Percentiles rank a stretch among this genome's conserved stretches.
Conservation (phyloP, 2,113 vertebrate genomes). For the Rissa tridactyla region DNA sequence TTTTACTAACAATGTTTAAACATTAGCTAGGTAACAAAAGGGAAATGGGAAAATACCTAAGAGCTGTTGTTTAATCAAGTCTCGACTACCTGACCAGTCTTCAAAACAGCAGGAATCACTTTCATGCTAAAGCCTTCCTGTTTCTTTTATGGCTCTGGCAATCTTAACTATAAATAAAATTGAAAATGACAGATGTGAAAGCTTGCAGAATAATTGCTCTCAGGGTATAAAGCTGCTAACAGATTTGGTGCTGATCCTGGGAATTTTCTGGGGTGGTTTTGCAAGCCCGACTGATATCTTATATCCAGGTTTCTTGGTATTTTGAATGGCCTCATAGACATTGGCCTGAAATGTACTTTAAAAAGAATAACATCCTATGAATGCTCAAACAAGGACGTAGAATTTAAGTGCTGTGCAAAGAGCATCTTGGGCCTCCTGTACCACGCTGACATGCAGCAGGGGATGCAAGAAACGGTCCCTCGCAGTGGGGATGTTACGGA, state of each 20-base stretch:
- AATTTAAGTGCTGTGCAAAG: neutral
- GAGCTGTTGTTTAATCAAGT: neutral
- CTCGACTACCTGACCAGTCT: neutral
- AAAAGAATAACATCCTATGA: neutral
- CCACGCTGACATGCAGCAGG: neutral
- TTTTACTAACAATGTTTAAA: neutral
- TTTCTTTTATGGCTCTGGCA: neutral
- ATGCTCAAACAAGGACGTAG: neutral
- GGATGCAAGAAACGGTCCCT: fast-evolving
- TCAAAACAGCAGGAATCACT: neutral
- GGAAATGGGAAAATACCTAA: neutral
- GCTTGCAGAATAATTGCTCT: neutral
- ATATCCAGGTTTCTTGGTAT: neutral
- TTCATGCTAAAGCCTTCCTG: neutral
- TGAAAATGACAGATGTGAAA: neutral
- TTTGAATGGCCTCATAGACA: neutral
- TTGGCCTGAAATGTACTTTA: neutral
- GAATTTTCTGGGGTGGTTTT: neutral
- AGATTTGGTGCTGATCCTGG: neutral
- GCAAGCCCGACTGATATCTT: neutral
- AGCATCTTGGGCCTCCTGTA: fast-evolving
- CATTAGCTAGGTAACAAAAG: neutral
- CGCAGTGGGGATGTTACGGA: fast-evolving
- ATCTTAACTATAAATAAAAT: neutral
- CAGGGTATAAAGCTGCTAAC: neutral